Percentiles rank a stretch among this genome's conserved stretches.
phyloP scores from a whole-genome alignment of 2,888 invertebrate genomes.

The Pandemis cinnamomeana region DNA sequence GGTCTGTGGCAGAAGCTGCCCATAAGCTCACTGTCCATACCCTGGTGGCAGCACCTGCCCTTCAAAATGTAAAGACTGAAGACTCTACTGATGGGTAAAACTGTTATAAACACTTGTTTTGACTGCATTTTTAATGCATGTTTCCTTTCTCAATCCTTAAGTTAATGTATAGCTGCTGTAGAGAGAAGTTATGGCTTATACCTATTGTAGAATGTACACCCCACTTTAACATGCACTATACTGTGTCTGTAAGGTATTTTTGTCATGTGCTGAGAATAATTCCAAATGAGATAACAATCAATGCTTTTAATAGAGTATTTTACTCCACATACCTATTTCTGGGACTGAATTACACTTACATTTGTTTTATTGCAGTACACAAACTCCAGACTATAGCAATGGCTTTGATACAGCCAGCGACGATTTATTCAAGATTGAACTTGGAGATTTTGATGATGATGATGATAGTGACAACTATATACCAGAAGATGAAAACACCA shows the following conservation, averaged over 20 bases:
- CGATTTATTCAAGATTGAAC: conserved; percentile 55
- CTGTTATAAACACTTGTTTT: neutral
- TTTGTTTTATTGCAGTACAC: conserved; percentile 54
- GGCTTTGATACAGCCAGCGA: conserved; percentile 49
- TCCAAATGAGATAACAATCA: too few relatives aligned
- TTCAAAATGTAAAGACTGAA: conserved; percentile 51
- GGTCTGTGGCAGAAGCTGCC: conserved; percentile 55
- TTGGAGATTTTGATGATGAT: conserved; percentile 60
- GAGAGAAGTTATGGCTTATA: too few relatives aligned
- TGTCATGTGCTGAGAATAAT: too few relatives aligned
- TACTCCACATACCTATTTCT: too few relatives aligned
- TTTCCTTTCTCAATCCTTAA: neutral
- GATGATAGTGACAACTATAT: conserved; percentile 52
- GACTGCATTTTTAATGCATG: neutral
- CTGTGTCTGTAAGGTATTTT: too few relatives aligned
- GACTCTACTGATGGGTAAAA: conserved; percentile 49
- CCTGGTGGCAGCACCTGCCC: conserved; percentile 41
- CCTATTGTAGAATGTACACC: too few relatives aligned
- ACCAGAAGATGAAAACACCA: conserved; percentile 51
- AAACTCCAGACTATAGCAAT: conserved; percentile 59
- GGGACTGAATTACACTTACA: too few relatives aligned
- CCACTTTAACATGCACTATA: too few relatives aligned
- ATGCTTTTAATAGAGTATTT: too few relatives aligned
- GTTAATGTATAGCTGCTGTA: too few relatives aligned
- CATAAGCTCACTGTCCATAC: conserved; percentile 62